Base-by-base conservation (phyloP, 30 jellyfish, hydroid and myxozoan species). In the Aurelia coerulea region DNA sequence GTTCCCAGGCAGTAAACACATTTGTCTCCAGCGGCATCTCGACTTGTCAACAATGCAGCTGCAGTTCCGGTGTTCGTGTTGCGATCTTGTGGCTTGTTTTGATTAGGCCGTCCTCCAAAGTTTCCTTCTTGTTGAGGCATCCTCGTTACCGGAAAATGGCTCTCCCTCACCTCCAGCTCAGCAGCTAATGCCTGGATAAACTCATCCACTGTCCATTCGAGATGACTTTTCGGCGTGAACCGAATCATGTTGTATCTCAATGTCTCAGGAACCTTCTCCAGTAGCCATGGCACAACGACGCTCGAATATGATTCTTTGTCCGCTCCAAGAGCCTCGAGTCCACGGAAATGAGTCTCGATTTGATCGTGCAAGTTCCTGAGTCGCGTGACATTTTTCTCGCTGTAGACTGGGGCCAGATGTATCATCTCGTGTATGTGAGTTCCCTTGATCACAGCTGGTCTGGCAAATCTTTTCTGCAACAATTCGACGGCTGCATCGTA, bases 191-290 rank as follows among this genome's bases (percentile, higher is more conserved):
- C 80, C 16, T 13, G 19, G 50, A 85, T 85, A 12, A 85, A 64
- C 83, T 85, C 88, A 50, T 85, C 94, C n/a, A 85, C 59, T 35
- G 82, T 74, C 94, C 94, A 85, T 13, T 73, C 89, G 33, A 71
- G 76, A 50, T 78, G 88, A 58, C 4, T 37, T 37, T 73, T 75
- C 41, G 32, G 31, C 3, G 63, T 73, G 59, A 63, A 75, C 29
- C 94, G 69, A 53, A 75, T 73, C 88, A 80, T 62, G 83, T 65
- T 65, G 75, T 35, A 66, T 49, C 70, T 41, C 39, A 80, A 2
- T 33, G 33, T 41, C 10, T 80, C 90, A 14, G 90, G 90, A 41
- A 62, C 16, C 51, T 67, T 65, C 39, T 80, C 90, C 83, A 63
- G 65, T 69, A 80, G 29, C 29, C 35, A 35, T 2, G 90, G 90